These are phyloP conservation scores for Dolichallabes microphthalmus DNA, from an alignment of 2,113 vertebrate species.

Conservation along the genomic window DNA sequence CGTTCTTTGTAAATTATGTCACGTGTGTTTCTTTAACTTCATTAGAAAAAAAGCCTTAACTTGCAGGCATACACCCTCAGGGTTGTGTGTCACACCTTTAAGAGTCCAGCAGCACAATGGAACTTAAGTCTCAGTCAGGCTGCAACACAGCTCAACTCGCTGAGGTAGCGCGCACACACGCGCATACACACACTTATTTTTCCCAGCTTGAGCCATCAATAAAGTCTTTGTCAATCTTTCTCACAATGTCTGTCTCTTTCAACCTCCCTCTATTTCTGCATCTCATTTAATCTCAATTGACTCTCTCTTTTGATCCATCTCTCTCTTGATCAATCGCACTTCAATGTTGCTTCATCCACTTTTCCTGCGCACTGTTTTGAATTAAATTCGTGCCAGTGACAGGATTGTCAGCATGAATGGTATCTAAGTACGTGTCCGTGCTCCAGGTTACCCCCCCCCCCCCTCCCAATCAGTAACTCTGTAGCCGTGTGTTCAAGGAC, in stretches of 20 bases:
- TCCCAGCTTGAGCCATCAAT: constrained; percentile 43
- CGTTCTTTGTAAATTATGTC: constrained; percentile 29
- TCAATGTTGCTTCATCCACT: background rate
- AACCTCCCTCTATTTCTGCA: constrained; percentile 41
- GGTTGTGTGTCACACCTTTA: constrained; percentile 49
- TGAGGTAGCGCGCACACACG: constrained; percentile 23
- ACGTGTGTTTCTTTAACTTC: constrained; percentile 12
- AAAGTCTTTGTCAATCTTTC: constrained; percentile 52
- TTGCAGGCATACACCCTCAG: constrained; percentile 39
- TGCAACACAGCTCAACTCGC: constrained; percentile 16
- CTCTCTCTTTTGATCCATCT: background rate
- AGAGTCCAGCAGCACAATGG: constrained; percentile 46
- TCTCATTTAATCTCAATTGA: constrained; percentile 23
- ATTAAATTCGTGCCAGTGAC: constrained; percentile 36
- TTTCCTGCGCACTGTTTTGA: background rate
- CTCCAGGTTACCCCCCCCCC: constrained; percentile 9
- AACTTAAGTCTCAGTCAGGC: constrained; percentile 42
- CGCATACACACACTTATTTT: constrained; percentile 29
- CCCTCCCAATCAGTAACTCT: constrained; percentile 10
- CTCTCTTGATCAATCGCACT: background rate
- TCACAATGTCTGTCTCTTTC: constrained; percentile 42
- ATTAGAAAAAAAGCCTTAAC: constrained; percentile 6
- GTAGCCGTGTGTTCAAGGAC: constrained; percentile 38
- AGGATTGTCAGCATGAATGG: constrained; percentile 40
- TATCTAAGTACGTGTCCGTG: constrained; percentile 38